These are phyloP conservation scores for Parascotia fuliginaria DNA, from an alignment of 2,888 invertebrate genomes.

Conservation along the genomic window DNA sequence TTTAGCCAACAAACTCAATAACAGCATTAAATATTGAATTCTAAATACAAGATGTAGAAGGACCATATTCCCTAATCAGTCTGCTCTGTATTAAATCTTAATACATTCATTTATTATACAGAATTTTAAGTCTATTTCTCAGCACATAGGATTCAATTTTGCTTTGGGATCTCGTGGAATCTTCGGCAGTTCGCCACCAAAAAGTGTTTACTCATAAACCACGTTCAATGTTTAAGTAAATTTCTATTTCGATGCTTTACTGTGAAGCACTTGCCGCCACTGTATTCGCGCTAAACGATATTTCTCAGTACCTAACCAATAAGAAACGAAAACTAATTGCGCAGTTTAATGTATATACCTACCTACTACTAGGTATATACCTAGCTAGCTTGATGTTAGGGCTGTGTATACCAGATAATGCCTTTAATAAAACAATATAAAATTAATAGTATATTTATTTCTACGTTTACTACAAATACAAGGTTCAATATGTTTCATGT, in stretches of 20 bases:
- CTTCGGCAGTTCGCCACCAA: constrained; percentile 61
- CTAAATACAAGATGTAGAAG: constrained; percentile 17
- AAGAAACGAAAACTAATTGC: constrained; percentile 64
- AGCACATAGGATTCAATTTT: constrained; percentile 52
- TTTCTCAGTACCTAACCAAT: constrained; percentile 65
- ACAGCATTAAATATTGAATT: constrained; percentile 46
- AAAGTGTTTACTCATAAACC: constrained; percentile 82
- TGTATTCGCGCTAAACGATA: constrained; percentile 68
- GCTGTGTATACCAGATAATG: too few relatives aligned
- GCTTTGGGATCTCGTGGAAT: constrained; percentile 42
- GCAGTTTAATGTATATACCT: constrained; percentile 48
- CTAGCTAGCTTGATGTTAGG: too few relatives aligned
- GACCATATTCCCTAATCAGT: constrained; percentile 47
- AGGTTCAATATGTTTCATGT: constrained; percentile 77
- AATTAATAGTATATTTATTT: constrained; percentile 33
- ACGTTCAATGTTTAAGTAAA: constrained; percentile 81
- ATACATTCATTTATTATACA: constrained; percentile 18
- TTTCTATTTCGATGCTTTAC: constrained; percentile 82
- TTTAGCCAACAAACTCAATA: constrained; percentile 47
- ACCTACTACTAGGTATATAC: too few relatives aligned
- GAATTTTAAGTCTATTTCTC: constrained; percentile 48
- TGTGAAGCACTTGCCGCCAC: constrained; percentile 62
- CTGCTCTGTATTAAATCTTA: constrained; percentile 34
- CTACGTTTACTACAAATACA: constrained; percentile 27
- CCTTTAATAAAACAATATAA: too few relatives aligned